phyloP scores from a whole-genome alignment of 2,797 vertebrate species.

The Phyllotis vaccarum region DNA sequence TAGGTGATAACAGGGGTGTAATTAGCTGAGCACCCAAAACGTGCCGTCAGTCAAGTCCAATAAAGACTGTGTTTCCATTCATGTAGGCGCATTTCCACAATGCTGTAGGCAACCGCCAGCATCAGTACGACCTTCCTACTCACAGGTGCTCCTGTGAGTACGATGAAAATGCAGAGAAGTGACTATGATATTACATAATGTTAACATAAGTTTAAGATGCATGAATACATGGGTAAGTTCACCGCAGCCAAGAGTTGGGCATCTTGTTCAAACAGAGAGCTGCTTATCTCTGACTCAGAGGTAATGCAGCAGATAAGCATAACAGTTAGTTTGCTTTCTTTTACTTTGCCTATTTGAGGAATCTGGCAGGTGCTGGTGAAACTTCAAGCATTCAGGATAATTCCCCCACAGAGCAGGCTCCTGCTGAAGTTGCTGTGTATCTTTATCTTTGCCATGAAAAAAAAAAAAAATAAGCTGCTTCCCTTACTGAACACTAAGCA shows the following conservation, averaged over 20 bases:
- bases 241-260: slow-evolving; percentile 58
- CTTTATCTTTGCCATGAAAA: slow-evolving; percentile 26
- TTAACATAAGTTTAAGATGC: slow-evolving; percentile 53
- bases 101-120: neutral
- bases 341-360: slow-evolving; percentile 51
- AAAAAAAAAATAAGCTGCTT: neutral
- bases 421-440: neutral
- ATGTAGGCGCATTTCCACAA: slow-evolving; percentile 26
- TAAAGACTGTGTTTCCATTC: neutral
- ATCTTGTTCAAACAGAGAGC: neutral
- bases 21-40: slow-evolving; percentile 59
- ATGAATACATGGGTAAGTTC: slow-evolving; percentile 63
- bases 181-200: slow-evolving; percentile 8
- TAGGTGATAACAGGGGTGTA: slow-evolving; percentile 62
- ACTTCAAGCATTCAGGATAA: slow-evolving; percentile 43
- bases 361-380: slow-evolving; percentile 53
- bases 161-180: neutral
- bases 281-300: slow-evolving; percentile 50
- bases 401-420: slow-evolving; percentile 29
- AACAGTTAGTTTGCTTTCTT: neutral
- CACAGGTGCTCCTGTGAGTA: neutral
- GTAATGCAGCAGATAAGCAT: slow-evolving; percentile 45
- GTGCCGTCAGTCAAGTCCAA: slow-evolving; percentile 17
- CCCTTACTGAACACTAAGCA: neutral
- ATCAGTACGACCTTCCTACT: neutral